Conservation (phyloP, 1,140 invertebrate species). For the Saccostrea echinata region DNA sequence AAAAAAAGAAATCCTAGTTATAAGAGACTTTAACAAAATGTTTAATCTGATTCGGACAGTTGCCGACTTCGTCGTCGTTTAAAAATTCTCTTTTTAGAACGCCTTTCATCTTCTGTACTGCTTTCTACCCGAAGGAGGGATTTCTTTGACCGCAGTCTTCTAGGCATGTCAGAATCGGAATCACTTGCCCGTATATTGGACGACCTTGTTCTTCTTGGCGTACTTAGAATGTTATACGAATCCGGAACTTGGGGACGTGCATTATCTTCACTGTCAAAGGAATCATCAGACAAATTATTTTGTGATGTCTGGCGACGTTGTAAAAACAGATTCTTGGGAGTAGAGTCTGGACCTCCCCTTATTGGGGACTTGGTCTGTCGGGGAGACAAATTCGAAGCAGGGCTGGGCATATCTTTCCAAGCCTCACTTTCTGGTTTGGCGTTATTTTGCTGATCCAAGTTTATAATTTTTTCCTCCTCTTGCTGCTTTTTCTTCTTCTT, state of each 20-base stretch:
- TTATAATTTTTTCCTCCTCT: conserved; percentile 27
- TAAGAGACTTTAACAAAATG: background rate
- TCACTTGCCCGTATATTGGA: background rate
- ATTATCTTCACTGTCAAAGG: background rate
- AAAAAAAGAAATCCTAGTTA: background rate
- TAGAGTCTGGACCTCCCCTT: background rate
- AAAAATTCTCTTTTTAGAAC: background rate
- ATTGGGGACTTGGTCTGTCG: background rate
- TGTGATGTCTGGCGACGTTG: background rate
- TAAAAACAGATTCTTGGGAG: background rate
- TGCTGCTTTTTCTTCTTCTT: conserved; percentile 12
- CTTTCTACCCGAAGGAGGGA: background rate
- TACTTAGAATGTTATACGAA: background rate
- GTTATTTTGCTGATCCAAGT: background rate
- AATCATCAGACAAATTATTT: conserved; percentile 11
- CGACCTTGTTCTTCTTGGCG: background rate
- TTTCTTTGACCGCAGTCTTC: background rate
- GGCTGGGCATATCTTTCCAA: background rate
- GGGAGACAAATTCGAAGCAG: background rate
- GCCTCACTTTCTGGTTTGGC: conserved; percentile 5
- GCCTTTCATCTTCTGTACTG: conserved; percentile 25
- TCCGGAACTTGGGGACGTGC: background rate
- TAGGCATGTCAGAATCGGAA: background rate
- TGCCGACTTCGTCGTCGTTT: background rate
- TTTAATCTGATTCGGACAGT: background rate